Evolutionary conservation across 2,113 vertebrate species (phyloP).

Genomic region (Hippocampus zosterae): DNA sequence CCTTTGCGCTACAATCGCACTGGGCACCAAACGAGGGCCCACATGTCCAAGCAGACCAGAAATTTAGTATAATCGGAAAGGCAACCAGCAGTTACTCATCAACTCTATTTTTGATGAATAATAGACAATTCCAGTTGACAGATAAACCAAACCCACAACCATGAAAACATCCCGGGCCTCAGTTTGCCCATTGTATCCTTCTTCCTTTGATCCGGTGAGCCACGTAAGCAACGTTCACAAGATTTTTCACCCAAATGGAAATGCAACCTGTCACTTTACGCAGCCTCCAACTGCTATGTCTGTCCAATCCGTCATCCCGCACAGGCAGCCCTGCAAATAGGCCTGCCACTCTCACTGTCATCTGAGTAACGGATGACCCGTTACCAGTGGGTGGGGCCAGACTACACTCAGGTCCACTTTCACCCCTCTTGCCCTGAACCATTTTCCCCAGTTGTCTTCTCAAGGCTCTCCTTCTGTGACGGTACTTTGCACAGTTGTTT

Average conservation of each 20-base stretch:
- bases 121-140: not conserved
- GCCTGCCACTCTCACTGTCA: slow-evolving; percentile 78
- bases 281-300: slow-evolving; percentile 68
- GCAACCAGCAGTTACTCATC: not conserved
- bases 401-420: slow-evolving; percentile 58
- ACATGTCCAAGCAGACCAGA: not conserved
- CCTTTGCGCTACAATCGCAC: no score
- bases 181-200: slow-evolving; percentile 24
- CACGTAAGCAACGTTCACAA: slow-evolving; percentile 63
- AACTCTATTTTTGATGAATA: not conserved
- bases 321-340: slow-evolving; percentile 72
- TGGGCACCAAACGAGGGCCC: not conserved
- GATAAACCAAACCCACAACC: slow-evolving; percentile 17
- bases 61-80: not conserved
- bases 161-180: slow-evolving; percentile 17
- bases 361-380: slow-evolving; percentile 73
- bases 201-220: slow-evolving; percentile 36
- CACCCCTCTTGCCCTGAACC: slow-evolving; percentile 31
- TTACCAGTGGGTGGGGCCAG: slow-evolving; percentile 62
- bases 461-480: slow-evolving; percentile 31
- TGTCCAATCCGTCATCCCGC: slow-evolving; percentile 72
- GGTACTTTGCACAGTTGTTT: slow-evolving; percentile 30
- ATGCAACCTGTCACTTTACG: slow-evolving; percentile 72
- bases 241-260: slow-evolving; percentile 80
- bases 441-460: slow-evolving; percentile 25